Percentiles rank a stretch among this genome's conserved stretches.
These are phyloP conservation scores for Cnemophilus loriae DNA, from an alignment of 2,113 vertebrate species.

Conservation along the genomic window DNA sequence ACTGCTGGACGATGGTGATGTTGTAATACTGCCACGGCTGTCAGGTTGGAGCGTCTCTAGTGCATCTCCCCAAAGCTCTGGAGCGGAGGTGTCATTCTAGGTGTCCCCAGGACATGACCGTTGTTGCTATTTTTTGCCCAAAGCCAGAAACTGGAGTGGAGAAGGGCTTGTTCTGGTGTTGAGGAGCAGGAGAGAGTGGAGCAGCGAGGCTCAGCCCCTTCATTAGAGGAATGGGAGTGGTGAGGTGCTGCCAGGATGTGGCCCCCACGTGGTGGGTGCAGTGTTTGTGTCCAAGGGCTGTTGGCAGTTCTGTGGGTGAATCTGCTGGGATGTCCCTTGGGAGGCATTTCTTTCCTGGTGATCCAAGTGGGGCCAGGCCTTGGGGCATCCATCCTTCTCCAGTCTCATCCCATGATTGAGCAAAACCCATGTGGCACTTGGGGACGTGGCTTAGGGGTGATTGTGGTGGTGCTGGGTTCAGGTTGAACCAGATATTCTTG, in stretches of 20 bases:
- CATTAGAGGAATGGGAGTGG: background rate
- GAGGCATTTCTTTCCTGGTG: background rate
- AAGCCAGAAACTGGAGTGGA: background rate
- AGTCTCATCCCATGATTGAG: fast-evolving
- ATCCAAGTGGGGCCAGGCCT: background rate
- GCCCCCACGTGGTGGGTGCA: fast-evolving
- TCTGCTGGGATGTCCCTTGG: background rate
- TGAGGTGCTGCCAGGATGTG: background rate
- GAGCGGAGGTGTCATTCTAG: background rate
- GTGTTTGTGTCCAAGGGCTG: background rate
- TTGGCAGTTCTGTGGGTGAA: background rate
- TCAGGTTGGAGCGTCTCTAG: background rate
- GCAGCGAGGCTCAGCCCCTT: background rate
- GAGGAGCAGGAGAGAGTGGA: background rate
- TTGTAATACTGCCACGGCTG: background rate
- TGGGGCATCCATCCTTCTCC: background rate
- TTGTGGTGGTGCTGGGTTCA: background rate
- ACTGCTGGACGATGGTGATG: background rate
- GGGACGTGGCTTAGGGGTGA: background rate
- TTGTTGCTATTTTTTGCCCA: fast-evolving
- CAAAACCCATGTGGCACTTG: background rate
- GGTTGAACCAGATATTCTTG: no score
- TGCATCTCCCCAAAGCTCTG: background rate
- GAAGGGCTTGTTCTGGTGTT: background rate
- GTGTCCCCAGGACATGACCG: background rate